phyloP scores from a whole-genome alignment of 1,140 invertebrate genomes.

The Nymphalis io region DNA sequence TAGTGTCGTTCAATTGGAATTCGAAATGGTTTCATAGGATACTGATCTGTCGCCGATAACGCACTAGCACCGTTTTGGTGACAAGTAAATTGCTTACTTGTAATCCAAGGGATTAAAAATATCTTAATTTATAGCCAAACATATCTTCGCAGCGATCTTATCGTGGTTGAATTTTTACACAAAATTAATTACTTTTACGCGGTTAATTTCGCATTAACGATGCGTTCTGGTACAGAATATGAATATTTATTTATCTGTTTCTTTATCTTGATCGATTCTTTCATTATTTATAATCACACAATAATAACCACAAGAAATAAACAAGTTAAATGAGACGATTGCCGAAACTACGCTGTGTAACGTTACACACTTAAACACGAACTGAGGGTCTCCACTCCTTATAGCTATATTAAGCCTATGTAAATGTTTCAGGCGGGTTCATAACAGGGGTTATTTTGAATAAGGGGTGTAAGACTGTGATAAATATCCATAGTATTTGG shows the following conservation, averaged over 20 bases:
- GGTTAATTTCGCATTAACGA: conserved; percentile 56
- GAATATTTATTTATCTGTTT: conserved; percentile 52
- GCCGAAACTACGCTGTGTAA: conserved; percentile 55
- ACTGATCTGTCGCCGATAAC: conserved; percentile 78
- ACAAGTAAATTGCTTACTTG: conserved; percentile 72
- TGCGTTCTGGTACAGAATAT: conserved; percentile 55
- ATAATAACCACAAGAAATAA: conserved; percentile 65
- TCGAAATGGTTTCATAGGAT: conserved; percentile 67
- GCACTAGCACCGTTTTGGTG: conserved; percentile 67
- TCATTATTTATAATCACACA: conserved; percentile 65
- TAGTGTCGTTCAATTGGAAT: conserved; percentile 66
- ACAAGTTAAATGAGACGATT: conserved; percentile 64
- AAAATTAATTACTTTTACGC: conserved; percentile 52
- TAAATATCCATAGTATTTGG: conserved; percentile 9
- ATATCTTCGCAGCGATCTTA: conserved; percentile 29
- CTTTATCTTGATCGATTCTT: conserved; percentile 55
- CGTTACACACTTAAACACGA: conserved; percentile 43
- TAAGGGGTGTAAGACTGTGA: background rate
- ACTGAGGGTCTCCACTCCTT: conserved; percentile 38
- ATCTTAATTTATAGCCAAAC: conserved; percentile 59
- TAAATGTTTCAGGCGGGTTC: conserved; percentile 39
- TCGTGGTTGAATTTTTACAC: conserved; percentile 36
- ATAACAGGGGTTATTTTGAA: conserved; percentile 12
- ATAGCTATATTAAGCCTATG: conserved; percentile 49
- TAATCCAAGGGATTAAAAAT: conserved; percentile 67